A percentile compares a stretch with the other conserved stretches of the same genome.
Evolutionary conservation across 2,888 invertebrate species (phyloP).

Genomic region (Arenicola marina): DNA sequence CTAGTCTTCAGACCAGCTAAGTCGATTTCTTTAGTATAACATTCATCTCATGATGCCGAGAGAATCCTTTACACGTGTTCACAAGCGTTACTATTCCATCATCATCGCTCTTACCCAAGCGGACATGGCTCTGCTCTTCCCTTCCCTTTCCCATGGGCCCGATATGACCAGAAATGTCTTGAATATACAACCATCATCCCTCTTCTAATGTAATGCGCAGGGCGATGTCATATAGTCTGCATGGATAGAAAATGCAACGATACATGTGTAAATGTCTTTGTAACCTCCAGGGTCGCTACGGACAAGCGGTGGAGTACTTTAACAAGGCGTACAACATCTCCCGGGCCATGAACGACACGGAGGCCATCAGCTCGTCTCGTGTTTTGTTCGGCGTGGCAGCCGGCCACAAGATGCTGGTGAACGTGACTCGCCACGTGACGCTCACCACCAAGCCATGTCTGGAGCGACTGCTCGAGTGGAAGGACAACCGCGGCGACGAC

Average conservation of each 20-base stretch:
- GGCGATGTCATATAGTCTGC: not conserved
- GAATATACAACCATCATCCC: not conserved
- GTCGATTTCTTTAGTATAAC: too few species aligned
- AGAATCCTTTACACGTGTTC: too few species aligned
- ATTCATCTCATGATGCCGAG: too few species aligned
- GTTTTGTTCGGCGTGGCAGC: constrained; percentile 57
- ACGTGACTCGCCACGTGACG: constrained; percentile 43
- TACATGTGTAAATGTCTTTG: not conserved
- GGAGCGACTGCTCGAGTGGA: constrained; percentile 54
- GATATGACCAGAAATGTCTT: too few species aligned
- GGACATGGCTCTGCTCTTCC: too few species aligned
- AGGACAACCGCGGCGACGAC: constrained; percentile 40
- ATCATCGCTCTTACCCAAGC: too few species aligned
- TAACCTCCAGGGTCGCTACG: constrained; percentile 52
- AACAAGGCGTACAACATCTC: constrained; percentile 59
- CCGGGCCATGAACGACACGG: constrained; percentile 48
- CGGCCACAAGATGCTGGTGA: constrained; percentile 53
- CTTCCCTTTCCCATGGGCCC: too few species aligned
- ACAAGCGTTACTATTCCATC: too few species aligned
- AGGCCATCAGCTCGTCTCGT: constrained; percentile 51
- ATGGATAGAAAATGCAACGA: not conserved
- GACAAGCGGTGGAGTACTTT: constrained; percentile 58
- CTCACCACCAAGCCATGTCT: constrained; percentile 39
- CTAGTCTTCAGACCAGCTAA: too few species aligned
- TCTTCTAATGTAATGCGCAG: not conserved